Conservation (phyloP, 1,140 invertebrate species). For the Andricus grossulariae region DNA sequence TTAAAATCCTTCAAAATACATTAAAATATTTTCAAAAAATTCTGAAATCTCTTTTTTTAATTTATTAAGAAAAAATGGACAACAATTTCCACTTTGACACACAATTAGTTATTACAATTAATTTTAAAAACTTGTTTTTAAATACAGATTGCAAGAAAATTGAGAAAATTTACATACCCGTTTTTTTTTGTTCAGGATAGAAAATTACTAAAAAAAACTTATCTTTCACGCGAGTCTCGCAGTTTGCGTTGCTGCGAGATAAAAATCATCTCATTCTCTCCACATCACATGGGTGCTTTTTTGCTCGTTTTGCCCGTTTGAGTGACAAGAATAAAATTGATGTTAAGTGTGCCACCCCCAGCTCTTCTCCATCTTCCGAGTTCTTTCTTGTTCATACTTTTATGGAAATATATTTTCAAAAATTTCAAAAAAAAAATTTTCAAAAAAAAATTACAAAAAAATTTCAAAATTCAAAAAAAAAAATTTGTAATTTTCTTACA, state of each 20-base stretch:
- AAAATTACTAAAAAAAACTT: constrained; percentile 15
- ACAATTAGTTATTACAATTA: too few species aligned
- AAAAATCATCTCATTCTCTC: constrained; percentile 20
- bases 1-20: too few species aligned
- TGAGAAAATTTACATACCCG: background rate
- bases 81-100: too few species aligned
- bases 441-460: too few species aligned
- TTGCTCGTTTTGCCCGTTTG: background rate
- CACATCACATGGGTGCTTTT: constrained; percentile 7
- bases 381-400: background rate
- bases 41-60: too few species aligned
- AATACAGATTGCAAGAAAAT: background rate
- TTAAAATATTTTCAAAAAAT: too few species aligned
- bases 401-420: background rate
- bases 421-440: too few species aligned
- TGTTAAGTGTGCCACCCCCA: background rate
- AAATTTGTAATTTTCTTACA: too few species aligned
- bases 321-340: constrained; percentile 17
- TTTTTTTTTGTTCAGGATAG: background rate
- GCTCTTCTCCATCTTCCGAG: background rate
- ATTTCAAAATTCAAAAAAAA: too few species aligned
- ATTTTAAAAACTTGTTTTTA: too few species aligned
- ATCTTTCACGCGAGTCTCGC: background rate
- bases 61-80: too few species aligned
- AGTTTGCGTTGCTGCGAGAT: constrained; percentile 4